Percentiles rank a stretch among this genome's conserved stretches.
Evolutionary conservation across 2,113 vertebrate species (phyloP).

Genomic region (Monopterus albus): DNA sequence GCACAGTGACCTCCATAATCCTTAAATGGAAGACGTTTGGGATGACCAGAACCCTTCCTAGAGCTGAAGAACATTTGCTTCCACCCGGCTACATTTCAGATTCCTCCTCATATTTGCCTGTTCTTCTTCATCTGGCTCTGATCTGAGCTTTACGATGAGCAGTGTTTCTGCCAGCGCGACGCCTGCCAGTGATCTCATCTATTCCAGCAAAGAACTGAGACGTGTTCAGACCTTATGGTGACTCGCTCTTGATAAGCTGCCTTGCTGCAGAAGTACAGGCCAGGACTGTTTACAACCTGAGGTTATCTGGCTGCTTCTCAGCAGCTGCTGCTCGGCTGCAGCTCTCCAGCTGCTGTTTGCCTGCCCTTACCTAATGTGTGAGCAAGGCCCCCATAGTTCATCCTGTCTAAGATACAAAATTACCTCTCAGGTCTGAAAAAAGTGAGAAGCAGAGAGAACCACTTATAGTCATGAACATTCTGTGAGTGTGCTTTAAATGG

Average conservation of each 20-base stretch:
- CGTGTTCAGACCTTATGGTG: slow-evolving; percentile 34
- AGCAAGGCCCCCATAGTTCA: not conserved
- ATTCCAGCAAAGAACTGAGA: slow-evolving; percentile 5
- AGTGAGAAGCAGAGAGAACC: slow-evolving; percentile 9
- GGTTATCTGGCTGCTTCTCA: slow-evolving; percentile 59
- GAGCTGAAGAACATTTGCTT: too few relatives aligned
- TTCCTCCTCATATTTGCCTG: slow-evolving; percentile 7
- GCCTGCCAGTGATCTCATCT: slow-evolving; percentile 25
- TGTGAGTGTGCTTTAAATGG: slow-evolving; percentile 40
- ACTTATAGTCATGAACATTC: slow-evolving; percentile 17
- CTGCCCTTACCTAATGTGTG: slow-evolving; percentile 1
- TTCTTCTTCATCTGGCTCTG: slow-evolving; percentile 36
- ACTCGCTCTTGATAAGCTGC: slow-evolving; percentile 54
- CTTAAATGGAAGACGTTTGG: too few relatives aligned
- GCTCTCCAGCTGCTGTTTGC: slow-evolving; percentile 43
- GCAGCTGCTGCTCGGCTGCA: slow-evolving; percentile 34
- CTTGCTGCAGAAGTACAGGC: not conserved
- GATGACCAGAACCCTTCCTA: too few relatives aligned
- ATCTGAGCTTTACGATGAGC: slow-evolving; percentile 5
- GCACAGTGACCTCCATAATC: too few relatives aligned
- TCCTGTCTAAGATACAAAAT: slow-evolving; percentile 10
- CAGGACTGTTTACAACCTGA: slow-evolving; percentile 61
- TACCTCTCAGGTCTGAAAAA: not conserved
- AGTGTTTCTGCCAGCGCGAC: too few relatives aligned
- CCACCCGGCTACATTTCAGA: too few relatives aligned